These are phyloP conservation scores for Cantharis nigra DNA, from an alignment of 2,888 invertebrate genomes.

Conservation along the genomic window DNA sequence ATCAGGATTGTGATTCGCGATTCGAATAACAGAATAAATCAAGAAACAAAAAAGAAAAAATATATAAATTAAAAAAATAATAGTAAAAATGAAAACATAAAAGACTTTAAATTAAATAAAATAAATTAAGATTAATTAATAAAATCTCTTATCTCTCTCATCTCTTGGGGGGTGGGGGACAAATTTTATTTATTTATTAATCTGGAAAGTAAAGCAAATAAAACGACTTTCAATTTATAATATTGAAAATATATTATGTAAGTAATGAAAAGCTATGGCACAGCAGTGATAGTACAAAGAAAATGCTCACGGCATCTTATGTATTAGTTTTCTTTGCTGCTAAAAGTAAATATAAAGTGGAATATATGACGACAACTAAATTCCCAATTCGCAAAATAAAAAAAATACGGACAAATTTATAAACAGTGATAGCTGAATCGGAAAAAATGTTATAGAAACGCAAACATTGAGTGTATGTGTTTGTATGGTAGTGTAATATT, in stretches of 20 bases:
- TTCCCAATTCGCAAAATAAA: background rate
- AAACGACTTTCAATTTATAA: background rate
- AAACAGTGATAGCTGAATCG: background rate
- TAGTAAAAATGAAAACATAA: too few species aligned
- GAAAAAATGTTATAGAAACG: background rate
- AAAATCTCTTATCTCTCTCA: too few species aligned
- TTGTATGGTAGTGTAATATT: background rate
- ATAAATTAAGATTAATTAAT: too few species aligned
- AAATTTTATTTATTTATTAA: too few species aligned
- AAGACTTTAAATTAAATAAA: too few species aligned
- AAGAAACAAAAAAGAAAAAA: too few species aligned
- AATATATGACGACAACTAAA: background rate
- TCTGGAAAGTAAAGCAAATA: background rate
- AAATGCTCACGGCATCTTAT: background rate
- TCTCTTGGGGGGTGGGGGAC: too few species aligned
- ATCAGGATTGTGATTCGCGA: too few species aligned
- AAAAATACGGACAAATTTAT: background rate
- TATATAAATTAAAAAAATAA: too few species aligned
- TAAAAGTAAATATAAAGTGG: background rate
- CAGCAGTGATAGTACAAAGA: background rate
- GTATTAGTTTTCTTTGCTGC: background rate
- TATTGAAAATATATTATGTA: background rate
- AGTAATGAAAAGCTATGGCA: background rate
- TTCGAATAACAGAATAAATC: too few species aligned
- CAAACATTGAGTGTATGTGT: background rate